Conservation (phyloP, 2,888 invertebrate genomes). For the Epistrophe grossulariae region DNA sequence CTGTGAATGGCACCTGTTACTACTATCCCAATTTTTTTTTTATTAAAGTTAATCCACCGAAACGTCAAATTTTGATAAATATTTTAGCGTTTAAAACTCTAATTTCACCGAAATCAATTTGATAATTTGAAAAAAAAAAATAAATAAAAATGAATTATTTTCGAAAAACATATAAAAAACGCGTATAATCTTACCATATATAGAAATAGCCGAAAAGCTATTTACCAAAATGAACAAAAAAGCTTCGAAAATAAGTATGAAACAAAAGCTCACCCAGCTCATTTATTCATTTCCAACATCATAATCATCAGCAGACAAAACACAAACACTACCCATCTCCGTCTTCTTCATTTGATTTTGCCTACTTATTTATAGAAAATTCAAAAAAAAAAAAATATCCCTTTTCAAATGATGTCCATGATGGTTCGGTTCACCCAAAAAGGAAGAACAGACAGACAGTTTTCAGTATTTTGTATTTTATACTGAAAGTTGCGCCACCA, state of each 20-base stretch:
- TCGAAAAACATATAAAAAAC: too few species aligned
- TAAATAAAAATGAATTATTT: too few species aligned
- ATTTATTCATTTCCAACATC: slow-evolving; percentile 7
- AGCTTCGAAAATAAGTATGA: background rate
- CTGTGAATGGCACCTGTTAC: too few species aligned
- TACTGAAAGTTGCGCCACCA: background rate
- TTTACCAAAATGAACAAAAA: slow-evolving; percentile 12
- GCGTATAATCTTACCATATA: too few species aligned
- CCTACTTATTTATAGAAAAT: slow-evolving; percentile 30
- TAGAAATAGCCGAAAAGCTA: background rate
- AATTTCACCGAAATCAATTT: too few species aligned
- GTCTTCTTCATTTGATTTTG: slow-evolving; percentile 3
- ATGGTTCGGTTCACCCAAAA: slow-evolving; percentile 37
- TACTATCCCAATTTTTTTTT: too few species aligned
- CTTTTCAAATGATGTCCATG: slow-evolving; percentile 6
- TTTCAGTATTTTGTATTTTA: background rate
- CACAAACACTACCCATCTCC: slow-evolving; percentile 9
- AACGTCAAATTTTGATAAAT: too few species aligned
- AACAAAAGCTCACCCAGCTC: slow-evolving; percentile 38
- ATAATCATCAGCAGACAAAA: slow-evolving; percentile 7
- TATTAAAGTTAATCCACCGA: too few species aligned
- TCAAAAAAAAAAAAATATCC: slow-evolving; percentile 22
- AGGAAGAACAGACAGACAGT: slow-evolving; percentile 18
- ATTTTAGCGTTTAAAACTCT: too few species aligned
- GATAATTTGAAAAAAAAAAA: too few species aligned